Conservation (phyloP, 2,888 invertebrate species). For the Meghimatium bilineatum region DNA sequence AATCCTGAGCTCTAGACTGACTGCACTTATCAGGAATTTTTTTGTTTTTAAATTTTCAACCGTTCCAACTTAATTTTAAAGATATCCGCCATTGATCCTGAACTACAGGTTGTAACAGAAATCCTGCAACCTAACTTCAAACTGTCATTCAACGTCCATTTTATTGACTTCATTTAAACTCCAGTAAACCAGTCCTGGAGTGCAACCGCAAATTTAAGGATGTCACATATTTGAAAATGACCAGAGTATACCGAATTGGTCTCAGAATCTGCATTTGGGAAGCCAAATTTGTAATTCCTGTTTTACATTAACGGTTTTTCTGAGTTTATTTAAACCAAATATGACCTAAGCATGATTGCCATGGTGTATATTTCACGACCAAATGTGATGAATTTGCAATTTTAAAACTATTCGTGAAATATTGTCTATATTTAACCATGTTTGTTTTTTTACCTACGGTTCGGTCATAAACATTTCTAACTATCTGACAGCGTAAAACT, state of each 20-base stretch:
- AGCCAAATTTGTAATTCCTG: not conserved
- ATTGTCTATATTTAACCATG: not conserved
- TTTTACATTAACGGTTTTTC: not conserved
- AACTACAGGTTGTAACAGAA: not conserved
- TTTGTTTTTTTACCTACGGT: not conserved
- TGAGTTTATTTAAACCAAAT: too few relatives aligned
- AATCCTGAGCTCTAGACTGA: not conserved
- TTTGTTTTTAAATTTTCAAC: not conserved
- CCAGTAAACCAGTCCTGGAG: not conserved
- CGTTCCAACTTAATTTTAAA: not conserved
- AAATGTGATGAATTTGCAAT: too few relatives aligned
- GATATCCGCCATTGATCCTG: not conserved
- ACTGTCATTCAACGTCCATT: not conserved
- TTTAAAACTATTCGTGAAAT: too few relatives aligned
- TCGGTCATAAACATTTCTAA: too few relatives aligned
- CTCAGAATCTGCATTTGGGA: constrained; percentile 3
- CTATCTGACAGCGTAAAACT: too few relatives aligned
- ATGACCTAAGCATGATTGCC: too few relatives aligned
- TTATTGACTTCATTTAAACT: constrained; percentile 6
- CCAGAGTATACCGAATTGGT: not conserved
- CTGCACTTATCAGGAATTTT: not conserved
- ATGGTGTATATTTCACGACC: too few relatives aligned
- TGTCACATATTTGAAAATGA: not conserved
- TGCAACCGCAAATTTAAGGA: not conserved
- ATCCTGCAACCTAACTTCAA: not conserved